phyloP scores from a whole-genome alignment of 2,797 vertebrate species.

The Fistularia commersonii region DNA sequence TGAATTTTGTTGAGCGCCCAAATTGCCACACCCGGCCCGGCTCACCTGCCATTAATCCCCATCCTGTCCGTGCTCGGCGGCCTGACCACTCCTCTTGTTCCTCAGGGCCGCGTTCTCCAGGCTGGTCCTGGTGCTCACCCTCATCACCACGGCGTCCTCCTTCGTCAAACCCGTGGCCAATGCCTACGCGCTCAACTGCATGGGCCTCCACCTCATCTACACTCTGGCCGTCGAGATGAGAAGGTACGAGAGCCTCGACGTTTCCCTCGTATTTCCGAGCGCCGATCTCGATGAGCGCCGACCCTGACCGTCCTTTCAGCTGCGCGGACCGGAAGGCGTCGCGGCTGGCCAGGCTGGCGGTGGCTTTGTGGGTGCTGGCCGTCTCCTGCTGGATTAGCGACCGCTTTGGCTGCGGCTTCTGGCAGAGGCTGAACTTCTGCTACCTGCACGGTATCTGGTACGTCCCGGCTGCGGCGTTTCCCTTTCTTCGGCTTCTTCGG shows the following conservation, averaged over 20 bases:
- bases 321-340: conserved; percentile 73
- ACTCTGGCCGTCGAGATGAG: conserved; percentile 73
- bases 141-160: conserved; percentile 77
- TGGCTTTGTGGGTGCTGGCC: conserved; percentile 81
- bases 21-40: conserved; percentile 1
- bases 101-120: conserved; percentile 78
- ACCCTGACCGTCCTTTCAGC: conserved; percentile 56
- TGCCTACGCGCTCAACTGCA: conserved; percentile 86
- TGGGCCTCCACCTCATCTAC: conserved; percentile 85
- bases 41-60: not conserved
- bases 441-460: conserved; percentile 95
- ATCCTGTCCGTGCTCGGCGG: not conserved
- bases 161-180: conserved; percentile 86
- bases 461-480: conserved; percentile 25
- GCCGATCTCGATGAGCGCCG: not conserved
- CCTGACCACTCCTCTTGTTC: conserved; percentile 3
- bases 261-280: not conserved
- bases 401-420: conserved; percentile 84
- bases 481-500: not conserved
- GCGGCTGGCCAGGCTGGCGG: conserved; percentile 65
- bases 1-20: conserved; percentile 36
- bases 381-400: conserved; percentile 91
- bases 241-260: conserved; percentile 66
- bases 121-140: conserved; percentile 65
- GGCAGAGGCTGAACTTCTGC: conserved; percentile 85